Evolutionary conservation across 2,113 vertebrate species (phyloP).

Genomic region (Atherinomorus stipes): DNA sequence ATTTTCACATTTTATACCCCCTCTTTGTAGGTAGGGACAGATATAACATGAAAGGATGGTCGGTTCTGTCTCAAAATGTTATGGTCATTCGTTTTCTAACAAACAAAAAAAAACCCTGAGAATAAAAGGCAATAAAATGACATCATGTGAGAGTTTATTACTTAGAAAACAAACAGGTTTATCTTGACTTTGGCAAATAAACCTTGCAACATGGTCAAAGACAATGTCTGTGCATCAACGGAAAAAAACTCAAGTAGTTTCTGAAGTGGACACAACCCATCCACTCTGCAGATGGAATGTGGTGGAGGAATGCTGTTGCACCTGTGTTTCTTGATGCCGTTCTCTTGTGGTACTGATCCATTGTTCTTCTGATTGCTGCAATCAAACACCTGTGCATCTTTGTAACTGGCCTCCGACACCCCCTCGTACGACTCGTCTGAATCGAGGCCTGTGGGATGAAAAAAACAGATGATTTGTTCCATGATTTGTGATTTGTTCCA

Average conservation of each 20-base stretch:
- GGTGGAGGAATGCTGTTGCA: conserved; percentile 72
- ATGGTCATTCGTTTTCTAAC: too few species aligned
- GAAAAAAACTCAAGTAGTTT: background rate
- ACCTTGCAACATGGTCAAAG: too few species aligned
- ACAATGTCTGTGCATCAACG: too few species aligned
- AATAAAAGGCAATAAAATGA: background rate
- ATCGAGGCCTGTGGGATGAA: conserved; percentile 88
- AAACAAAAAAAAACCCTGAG: too few species aligned
- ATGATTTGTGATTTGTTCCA: background rate
- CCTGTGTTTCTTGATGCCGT: conserved; percentile 94
- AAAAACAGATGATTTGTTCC: background rate
- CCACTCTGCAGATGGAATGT: conserved; percentile 18
- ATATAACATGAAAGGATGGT: too few species aligned
- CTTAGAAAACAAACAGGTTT: background rate
- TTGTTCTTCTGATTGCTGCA: conserved; percentile 82
- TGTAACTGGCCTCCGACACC: conserved; percentile 89
- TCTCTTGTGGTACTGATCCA: conserved; percentile 87
- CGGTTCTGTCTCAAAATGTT: too few species aligned
- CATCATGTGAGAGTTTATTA: background rate
- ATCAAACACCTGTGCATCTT: conserved; percentile 84
- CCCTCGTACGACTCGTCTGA: conserved; percentile 94
- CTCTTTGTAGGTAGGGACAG: too few species aligned
- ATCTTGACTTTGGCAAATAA: too few species aligned
- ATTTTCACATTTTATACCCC: too few species aligned
- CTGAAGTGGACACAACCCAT: background rate